These are phyloP conservation scores for Tichodroma muraria DNA, from an alignment of 2,113 vertebrate genomes.

Conservation along the genomic window DNA sequence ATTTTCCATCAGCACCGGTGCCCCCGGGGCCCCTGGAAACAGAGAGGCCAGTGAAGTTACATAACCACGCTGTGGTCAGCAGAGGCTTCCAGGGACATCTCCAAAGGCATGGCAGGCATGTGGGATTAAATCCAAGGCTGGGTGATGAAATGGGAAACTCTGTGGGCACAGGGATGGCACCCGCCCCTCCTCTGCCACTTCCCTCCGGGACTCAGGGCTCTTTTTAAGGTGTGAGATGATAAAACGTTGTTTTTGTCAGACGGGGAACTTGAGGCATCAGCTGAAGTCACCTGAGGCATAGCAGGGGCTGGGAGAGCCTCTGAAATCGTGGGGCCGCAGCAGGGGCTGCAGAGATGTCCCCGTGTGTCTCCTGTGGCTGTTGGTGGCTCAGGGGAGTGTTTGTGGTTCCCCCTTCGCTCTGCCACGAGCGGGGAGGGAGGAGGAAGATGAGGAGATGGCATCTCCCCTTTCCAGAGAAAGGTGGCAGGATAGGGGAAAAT, in stretches of 20 bases:
- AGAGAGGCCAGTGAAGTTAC: background rate
- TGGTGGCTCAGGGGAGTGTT: background rate
- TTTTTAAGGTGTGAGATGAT: background rate
- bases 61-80: background rate
- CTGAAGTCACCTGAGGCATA: background rate
- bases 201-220: background rate
- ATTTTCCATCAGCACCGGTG: background rate
- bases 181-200: too few species aligned
- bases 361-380: background rate
- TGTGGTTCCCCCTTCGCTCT: background rate
- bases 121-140: background rate
- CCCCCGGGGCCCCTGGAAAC: background rate
- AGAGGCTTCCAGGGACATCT: background rate
- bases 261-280: background rate
- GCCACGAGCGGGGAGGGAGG: background rate
- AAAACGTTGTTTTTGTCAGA: background rate
- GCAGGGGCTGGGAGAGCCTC: background rate
- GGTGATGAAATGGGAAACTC: background rate
- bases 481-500: background rate
- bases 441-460: background rate
- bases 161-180: background rate
- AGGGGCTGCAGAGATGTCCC: background rate
- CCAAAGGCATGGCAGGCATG: fast-evolving
- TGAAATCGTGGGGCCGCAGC: fast-evolving
- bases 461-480: background rate